Evolutionary conservation across 2,888 invertebrate species (phyloP).

Genomic region (Venusia cambrica): DNA sequence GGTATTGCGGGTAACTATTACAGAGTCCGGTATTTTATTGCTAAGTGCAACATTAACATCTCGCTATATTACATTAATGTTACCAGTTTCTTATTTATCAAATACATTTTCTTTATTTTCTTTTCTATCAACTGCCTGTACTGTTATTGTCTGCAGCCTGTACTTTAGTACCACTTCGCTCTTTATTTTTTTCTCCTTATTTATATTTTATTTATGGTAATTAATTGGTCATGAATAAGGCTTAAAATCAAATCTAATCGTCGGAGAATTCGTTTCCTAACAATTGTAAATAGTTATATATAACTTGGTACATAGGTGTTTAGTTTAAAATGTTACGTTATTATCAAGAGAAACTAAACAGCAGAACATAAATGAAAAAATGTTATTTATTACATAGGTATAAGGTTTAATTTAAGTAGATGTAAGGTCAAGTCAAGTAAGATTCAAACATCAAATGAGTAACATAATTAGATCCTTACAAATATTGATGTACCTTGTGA

Average conservation of each 20-base stretch:
- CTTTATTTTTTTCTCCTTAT: slow-evolving; percentile 3
- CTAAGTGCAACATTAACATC: too few relatives aligned
- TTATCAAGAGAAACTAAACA: slow-evolving; percentile 13
- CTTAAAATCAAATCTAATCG: slow-evolving; percentile 5
- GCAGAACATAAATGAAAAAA: slow-evolving; percentile 16
- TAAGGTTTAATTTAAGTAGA: slow-evolving; percentile 14
- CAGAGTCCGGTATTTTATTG: too few relatives aligned
- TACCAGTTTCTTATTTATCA: background rate
- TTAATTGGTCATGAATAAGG: slow-evolving; percentile 14
- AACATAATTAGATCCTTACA: slow-evolving; percentile 18
- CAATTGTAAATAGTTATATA: background rate
- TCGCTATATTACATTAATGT: too few relatives aligned
- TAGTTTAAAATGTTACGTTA: slow-evolving; percentile 11
- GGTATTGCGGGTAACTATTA: too few relatives aligned
- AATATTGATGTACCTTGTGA: slow-evolving; percentile 19
- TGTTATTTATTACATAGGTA: slow-evolving; percentile 20
- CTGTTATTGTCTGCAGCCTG: slow-evolving; percentile 1
- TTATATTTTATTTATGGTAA: slow-evolving; percentile 1
- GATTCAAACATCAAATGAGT: slow-evolving; percentile 19
- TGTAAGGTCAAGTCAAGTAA: slow-evolving; percentile 12
- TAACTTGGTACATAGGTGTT: slow-evolving; percentile 7
- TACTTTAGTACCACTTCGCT: background rate
- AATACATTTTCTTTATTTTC: slow-evolving; percentile 9
- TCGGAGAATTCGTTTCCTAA: slow-evolving; percentile 7
- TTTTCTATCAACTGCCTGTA: slow-evolving; percentile 11